These are phyloP conservation scores for Hedychridium roseum DNA, from an alignment of 2,888 invertebrate species.

Conservation along the genomic window DNA sequence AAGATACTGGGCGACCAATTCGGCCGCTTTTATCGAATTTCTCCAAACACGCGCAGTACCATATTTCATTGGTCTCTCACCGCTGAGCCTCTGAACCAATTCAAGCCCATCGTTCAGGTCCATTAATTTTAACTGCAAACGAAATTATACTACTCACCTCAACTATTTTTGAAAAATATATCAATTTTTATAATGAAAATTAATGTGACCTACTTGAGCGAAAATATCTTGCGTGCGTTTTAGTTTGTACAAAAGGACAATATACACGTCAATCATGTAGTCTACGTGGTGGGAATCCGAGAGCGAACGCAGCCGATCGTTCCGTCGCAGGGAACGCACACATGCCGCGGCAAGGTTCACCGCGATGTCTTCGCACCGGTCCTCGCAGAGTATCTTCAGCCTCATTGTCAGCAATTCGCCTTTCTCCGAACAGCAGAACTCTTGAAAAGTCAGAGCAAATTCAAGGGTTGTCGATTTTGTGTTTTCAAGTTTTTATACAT, in stretches of 20 bases:
- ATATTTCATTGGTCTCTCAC: conserved; percentile 61
- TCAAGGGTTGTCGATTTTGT: too few relatives aligned
- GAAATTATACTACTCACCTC: too few relatives aligned
- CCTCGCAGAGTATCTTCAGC: conserved; percentile 70
- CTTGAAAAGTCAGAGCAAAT: conserved; percentile 47
- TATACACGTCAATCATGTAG: conserved; percentile 70
- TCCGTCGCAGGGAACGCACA: conserved; percentile 66
- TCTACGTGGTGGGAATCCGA: conserved; percentile 66
- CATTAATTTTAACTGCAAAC: conserved; percentile 69
- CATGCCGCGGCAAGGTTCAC: conserved; percentile 68
- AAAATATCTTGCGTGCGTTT: conserved; percentile 67
- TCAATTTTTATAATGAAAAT: too few relatives aligned
- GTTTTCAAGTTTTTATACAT: too few relatives aligned
- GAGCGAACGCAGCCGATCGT: conserved; percentile 56
- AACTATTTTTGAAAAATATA: too few relatives aligned
- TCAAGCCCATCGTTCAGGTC: conserved; percentile 67
- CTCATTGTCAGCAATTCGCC: conserved; percentile 70
- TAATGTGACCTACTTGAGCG: conserved; percentile 61
- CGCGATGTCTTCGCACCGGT: conserved; percentile 71
- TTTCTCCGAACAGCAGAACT: conserved; percentile 71
- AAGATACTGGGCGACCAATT: conserved; percentile 68
- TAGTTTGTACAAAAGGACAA: conserved; percentile 69
- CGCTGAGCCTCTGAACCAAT: conserved; percentile 66
- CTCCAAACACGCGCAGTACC: conserved; percentile 68
- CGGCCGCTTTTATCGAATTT: conserved; percentile 67